A percentile compares a stretch with the other conserved stretches of the same genome.
Evolutionary conservation across 2,797 vertebrate species (phyloP).

Genomic region (Percopsis omiscomaycus): DNA sequence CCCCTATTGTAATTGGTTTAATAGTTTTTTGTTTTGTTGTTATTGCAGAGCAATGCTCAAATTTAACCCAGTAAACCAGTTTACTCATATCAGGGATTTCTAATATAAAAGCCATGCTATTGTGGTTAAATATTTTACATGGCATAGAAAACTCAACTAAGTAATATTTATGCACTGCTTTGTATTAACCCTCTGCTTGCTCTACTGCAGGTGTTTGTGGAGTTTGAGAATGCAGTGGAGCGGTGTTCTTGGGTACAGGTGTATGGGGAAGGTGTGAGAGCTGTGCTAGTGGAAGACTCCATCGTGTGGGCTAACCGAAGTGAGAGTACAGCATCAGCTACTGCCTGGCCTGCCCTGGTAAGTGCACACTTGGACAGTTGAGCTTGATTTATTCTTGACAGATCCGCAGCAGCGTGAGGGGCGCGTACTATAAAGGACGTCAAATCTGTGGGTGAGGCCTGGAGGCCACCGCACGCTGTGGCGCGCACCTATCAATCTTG

Average conservation of each 20-base stretch:
- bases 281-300: conserved; percentile 90
- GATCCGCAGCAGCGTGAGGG: neutral
- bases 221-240: conserved; percentile 91
- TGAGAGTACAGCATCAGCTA: conserved; percentile 74
- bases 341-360: conserved; percentile 93
- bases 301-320: conserved; percentile 88
- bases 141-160: too few relatives aligned
- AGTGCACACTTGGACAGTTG: conserved; percentile 57
- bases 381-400: neutral
- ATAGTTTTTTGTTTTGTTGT: too few relatives aligned
- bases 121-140: too few relatives aligned
- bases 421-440: neutral
- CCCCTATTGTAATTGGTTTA: too few relatives aligned
- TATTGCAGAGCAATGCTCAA: too few relatives aligned
- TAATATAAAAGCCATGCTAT: too few relatives aligned
- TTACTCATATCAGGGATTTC: too few relatives aligned
- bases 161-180: neutral
- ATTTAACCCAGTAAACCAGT: too few relatives aligned
- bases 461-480: too few relatives aligned
- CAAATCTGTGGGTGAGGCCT: too few relatives aligned
- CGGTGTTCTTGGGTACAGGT: conserved; percentile 95
- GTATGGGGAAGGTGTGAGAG: conserved; percentile 90
- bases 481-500: too few relatives aligned
- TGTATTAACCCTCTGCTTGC: conserved; percentile 19
- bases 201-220: conserved; percentile 87